Evolutionary conservation across 2,797 vertebrate species (phyloP).

Genomic region (Miichthys miiuy): DNA sequence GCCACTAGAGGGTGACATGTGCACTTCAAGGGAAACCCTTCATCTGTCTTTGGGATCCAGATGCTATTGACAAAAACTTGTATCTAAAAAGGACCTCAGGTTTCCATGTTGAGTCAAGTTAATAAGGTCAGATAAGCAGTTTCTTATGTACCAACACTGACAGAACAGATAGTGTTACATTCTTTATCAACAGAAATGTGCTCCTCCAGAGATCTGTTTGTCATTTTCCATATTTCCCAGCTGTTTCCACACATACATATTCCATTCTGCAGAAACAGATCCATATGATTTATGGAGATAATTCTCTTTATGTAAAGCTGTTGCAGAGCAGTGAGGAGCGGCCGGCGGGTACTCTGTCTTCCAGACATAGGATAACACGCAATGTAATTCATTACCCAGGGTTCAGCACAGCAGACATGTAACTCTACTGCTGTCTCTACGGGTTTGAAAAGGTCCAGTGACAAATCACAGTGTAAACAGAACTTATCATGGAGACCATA

Average conservation of each 20-base stretch:
- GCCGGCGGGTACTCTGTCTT: constrained; percentile 37
- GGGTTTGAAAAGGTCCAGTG: constrained; percentile 10
- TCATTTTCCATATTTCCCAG: constrained; percentile 21
- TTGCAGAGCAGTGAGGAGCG: constrained; percentile 11
- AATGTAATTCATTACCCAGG: constrained; percentile 41
- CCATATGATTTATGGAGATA: constrained; percentile 33
- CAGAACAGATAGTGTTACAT: background rate
- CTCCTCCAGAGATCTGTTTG: constrained; percentile 1
- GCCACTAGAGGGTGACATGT: constrained; percentile 48
- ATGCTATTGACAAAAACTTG: background rate
- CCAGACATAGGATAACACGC: constrained; percentile 55
- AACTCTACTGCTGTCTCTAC: constrained; percentile 4
- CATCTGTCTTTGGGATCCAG: background rate
- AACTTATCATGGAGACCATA: background rate
- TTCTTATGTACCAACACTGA: background rate
- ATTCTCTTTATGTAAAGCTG: constrained; percentile 18
- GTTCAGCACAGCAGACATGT: constrained; percentile 10
- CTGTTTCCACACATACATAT: constrained; percentile 3
- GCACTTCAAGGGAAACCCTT: background rate
- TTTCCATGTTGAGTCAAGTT: background rate
- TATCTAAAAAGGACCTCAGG: background rate
- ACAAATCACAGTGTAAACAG: constrained; percentile 36
- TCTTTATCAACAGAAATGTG: background rate
- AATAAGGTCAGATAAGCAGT: background rate
- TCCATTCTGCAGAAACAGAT: background rate